A percentile compares a stretch with the other conserved stretches of the same genome.
Conservation (phyloP, 1,140 invertebrate genomes). For the Drosophila seguyi region DNA sequence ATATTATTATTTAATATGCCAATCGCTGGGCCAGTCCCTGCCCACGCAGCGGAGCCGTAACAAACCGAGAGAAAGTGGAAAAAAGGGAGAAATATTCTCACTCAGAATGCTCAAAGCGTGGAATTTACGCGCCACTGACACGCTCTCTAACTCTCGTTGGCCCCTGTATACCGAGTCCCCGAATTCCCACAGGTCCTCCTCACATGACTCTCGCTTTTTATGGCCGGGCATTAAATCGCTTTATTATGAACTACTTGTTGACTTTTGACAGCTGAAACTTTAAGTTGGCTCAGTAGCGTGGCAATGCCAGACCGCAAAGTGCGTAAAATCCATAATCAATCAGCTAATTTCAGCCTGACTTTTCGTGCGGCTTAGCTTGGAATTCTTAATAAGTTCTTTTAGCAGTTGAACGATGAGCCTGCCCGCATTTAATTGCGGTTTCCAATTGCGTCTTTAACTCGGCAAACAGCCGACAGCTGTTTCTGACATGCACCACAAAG, state of each 20-base stretch:
- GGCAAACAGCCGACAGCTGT: conserved; percentile 19
- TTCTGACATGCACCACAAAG: conserved; percentile 20
- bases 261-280: conserved; percentile 66
- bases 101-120: conserved; percentile 20
- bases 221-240: conserved; percentile 64
- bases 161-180: neutral
- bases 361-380: conserved; percentile 30
- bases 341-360: conserved; percentile 57
- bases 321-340: conserved; percentile 63
- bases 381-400: conserved; percentile 49
- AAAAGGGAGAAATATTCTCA: conserved; percentile 5
- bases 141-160: conserved; percentile 23
- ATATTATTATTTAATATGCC: conserved; percentile 83
- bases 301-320: conserved; percentile 46
- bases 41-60: neutral
- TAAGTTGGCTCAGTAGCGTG: conserved; percentile 54
- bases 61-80: neutral
- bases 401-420: conserved; percentile 8
- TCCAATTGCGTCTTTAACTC: conserved; percentile 10
- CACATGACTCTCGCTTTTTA: conserved; percentile 56
- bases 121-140: conserved; percentile 47
- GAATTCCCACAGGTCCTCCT: neutral
- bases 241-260: conserved; percentile 82
- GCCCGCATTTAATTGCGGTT: conserved; percentile 43
- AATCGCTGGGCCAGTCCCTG: conserved; percentile 38